Conservation (phyloP, 2,888 invertebrate genomes). For the Eutolmus rufibarbis region DNA sequence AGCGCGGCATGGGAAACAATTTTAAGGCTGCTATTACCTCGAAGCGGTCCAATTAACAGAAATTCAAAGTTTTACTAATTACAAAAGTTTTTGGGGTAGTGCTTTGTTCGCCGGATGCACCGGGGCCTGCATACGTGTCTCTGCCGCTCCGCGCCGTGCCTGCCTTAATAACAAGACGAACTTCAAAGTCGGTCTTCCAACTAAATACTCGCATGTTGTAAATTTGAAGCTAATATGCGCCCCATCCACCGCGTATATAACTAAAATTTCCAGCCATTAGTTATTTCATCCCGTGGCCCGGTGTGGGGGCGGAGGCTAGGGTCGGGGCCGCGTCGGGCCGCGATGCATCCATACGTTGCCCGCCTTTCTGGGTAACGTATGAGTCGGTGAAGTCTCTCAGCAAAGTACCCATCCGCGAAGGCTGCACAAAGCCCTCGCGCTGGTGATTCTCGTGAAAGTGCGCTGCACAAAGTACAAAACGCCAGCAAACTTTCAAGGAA, state of each 20-base stretch:
- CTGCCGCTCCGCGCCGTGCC: conserved; percentile 19
- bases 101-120: conserved; percentile 34
- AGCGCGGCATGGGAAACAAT: not conserved
- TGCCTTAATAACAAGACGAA: conserved; percentile 43
- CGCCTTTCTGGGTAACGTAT: conserved; percentile 33
- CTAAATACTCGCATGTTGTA: conserved; percentile 45
- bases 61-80: conserved; percentile 48
- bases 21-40: conserved; percentile 44
- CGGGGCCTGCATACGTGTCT: conserved; percentile 42
- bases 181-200: conserved; percentile 46
- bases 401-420: not conserved
- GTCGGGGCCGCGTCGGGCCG: not conserved
- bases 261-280: conserved; percentile 45
- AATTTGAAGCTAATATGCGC: conserved; percentile 41
- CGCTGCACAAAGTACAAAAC: conserved; percentile 41
- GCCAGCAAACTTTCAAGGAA: conserved; percentile 43
- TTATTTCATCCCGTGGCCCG: conserved; percentile 28
- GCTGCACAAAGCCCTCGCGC: conserved; percentile 41
- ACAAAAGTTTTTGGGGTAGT: conserved; percentile 44
- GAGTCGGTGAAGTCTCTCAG: not conserved
- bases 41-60: conserved; percentile 48
- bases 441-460: conserved; percentile 17
- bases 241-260: conserved; percentile 33
- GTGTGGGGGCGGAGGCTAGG: not conserved
- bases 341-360: conserved; percentile 26